Base-by-base conservation (phyloP, 2,113 vertebrate species). In the Anguilla japonica region DNA sequence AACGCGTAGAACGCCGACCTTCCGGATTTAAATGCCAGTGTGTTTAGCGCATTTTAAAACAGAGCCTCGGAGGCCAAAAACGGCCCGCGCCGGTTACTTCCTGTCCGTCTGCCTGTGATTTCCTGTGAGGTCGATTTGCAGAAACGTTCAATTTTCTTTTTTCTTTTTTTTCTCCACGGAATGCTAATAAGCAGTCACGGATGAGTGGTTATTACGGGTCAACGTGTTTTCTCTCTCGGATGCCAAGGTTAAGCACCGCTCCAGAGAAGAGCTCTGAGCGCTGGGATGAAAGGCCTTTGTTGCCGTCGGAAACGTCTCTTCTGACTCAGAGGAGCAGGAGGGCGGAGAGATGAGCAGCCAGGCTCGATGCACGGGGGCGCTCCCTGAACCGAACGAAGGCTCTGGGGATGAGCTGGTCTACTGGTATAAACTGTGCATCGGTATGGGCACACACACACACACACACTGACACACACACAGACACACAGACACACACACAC, bases 11-110 rank as follows among this genome's bases (percentile, higher is more conserved):
- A 83, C 86, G 86, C 57, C 88, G 90, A 91, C 93, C 75, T 92
- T 93, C 88, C 53, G 2, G 82, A 89, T 88, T 86, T 63, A 86
- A 91, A 93, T 90, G 90, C 90, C 91, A 85, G 93, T 92, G 91
- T 89, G 89, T 89, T 87, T 84, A 87, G 80, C 82, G 80, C 89
- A 84, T 91, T n/a, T n/a, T 67, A 89, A 89, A 91, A 87, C 46
- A 84, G 22, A 84, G 81, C 83, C 63, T 78, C 80, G 43, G 2
- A 0, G 2, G 43, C 43, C 43, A 46, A 46, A 46, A 46, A 8
- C 8, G 43, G 8, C 43, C 43, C 43, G 2, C 43, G 4, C 8
- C 0, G 20, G 22, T 26, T n/a, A n/a, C 6, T 71, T 71, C 80
- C 43, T 82, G 80, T 82, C 29, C 29, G 43, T 2, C 2, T 46